Percentiles rank a stretch among this genome's conserved stretches.
Evolutionary conservation across 2,113 vertebrate genomes (phyloP).

Genomic region (Platysteira castanea): DNA sequence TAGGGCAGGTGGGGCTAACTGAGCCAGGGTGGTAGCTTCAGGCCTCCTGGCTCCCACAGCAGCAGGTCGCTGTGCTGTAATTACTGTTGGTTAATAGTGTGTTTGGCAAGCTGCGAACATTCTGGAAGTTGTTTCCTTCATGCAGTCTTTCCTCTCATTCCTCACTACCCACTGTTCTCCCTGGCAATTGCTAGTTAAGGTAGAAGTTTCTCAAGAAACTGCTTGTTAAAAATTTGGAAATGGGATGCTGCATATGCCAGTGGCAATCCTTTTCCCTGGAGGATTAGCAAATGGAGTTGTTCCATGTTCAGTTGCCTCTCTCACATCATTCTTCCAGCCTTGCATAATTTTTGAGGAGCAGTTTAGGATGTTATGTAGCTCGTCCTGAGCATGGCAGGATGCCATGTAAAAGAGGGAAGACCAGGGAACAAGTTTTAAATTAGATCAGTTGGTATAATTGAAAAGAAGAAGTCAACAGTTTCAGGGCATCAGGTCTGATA

Average conservation of each 20-base stretch:
- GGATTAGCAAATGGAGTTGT: not conserved
- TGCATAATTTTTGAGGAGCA: not conserved
- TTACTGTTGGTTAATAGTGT: not conserved
- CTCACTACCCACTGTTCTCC: slow-evolving; percentile 23
- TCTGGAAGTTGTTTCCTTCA: slow-evolving; percentile 12
- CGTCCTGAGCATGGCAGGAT: not conserved
- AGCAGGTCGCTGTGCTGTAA: not conserved
- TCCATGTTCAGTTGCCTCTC: not conserved
- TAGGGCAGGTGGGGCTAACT: slow-evolving; percentile 12
- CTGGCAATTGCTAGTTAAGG: slow-evolving; percentile 24
- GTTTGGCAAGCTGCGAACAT: not conserved
- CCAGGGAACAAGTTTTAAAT: not conserved
- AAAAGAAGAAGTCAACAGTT: not conserved
- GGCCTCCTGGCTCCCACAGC: not conserved
- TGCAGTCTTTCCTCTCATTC: slow-evolving; percentile 16
- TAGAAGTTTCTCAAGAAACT: slow-evolving; percentile 47
- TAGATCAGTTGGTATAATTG: not conserved
- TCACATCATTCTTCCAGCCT: not conserved
- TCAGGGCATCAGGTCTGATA: not conserved
- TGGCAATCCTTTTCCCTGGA: not conserved
- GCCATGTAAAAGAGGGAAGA: not conserved
- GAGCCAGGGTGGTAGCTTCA: not conserved
- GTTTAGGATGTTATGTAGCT: not conserved
- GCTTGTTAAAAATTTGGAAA: slow-evolving; percentile 37
- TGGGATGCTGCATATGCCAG: not conserved